Conservation (phyloP, 1,140 invertebrate genomes). For the Pissodes strobi region DNA sequence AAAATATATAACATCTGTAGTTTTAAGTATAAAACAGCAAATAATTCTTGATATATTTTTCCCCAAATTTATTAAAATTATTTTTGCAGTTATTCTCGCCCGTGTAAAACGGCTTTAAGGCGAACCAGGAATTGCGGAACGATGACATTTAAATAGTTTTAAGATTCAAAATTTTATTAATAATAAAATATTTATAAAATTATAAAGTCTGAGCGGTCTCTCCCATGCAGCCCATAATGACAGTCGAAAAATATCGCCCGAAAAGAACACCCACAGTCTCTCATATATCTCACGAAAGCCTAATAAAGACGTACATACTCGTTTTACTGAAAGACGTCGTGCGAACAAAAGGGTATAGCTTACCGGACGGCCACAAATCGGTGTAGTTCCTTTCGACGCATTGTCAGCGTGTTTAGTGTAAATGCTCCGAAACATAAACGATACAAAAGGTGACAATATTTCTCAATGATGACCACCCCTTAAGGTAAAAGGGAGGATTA, state of each 20-base stretch:
- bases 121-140: no score
- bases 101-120: no score
- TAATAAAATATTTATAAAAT: no score
- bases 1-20: no score
- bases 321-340: constrained; percentile 31
- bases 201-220: no score
- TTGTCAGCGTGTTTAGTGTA: constrained; percentile 37
- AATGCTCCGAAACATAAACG: constrained; percentile 37
- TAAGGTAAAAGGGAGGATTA: constrained; percentile 23
- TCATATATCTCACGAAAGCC: neutral
- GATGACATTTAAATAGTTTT: no score
- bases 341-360: constrained; percentile 33
- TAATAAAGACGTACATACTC: constrained; percentile 33
- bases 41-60: no score
- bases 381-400: constrained; percentile 40
- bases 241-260: constrained; percentile 16
- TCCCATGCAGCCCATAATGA: no score
- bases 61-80: no score
- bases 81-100: no score
- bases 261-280: constrained; percentile 21
- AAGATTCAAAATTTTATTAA: no score
- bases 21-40: no score
- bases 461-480: constrained; percentile 37
- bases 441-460: constrained; percentile 41
- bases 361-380: constrained; percentile 38